These are phyloP conservation scores for Hybognathus amarus DNA, from an alignment of 2,797 vertebrate species.

Conservation along the genomic window DNA sequence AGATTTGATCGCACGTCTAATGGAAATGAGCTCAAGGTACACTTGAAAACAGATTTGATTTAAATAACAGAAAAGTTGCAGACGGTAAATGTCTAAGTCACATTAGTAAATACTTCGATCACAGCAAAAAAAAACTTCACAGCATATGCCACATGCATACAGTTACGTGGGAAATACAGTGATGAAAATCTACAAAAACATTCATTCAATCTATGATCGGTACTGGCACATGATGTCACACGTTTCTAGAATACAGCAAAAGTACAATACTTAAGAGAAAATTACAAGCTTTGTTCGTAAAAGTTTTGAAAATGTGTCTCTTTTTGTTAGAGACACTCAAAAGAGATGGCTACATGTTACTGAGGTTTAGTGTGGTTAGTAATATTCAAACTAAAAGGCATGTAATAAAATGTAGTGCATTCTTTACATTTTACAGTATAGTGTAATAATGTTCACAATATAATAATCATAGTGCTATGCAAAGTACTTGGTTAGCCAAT, in stretches of 20 bases:
- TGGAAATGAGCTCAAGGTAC: neutral
- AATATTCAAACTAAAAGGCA: no score
- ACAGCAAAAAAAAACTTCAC: slow-evolving; percentile 24
- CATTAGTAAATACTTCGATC: slow-evolving; percentile 12
- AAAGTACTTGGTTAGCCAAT: neutral
- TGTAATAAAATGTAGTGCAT: no score
- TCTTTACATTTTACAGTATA: no score
- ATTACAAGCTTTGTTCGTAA: neutral
- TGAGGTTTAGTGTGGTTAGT: slow-evolving; percentile 11
- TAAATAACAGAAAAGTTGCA: slow-evolving; percentile 7
- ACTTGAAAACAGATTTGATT: neutral
- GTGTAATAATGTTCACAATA: neutral
- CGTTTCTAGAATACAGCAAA: neutral
- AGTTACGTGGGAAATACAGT: slow-evolving; percentile 41
- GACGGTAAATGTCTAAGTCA: slow-evolving; percentile 34
- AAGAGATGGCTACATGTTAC: neutral
- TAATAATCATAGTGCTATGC: neutral
- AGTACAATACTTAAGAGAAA: neutral
- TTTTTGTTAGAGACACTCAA: neutral
- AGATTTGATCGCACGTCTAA: slow-evolving; percentile 5
- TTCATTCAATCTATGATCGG: slow-evolving; percentile 25
- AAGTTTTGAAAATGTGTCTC: neutral
- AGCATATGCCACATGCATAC: slow-evolving; percentile 37
- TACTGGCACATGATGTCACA: slow-evolving; percentile 5
- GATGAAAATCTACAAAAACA: slow-evolving; percentile 29